Base-by-base conservation (phyloP, 2,888 invertebrate genomes). In the Drosophila borealis region DNA sequence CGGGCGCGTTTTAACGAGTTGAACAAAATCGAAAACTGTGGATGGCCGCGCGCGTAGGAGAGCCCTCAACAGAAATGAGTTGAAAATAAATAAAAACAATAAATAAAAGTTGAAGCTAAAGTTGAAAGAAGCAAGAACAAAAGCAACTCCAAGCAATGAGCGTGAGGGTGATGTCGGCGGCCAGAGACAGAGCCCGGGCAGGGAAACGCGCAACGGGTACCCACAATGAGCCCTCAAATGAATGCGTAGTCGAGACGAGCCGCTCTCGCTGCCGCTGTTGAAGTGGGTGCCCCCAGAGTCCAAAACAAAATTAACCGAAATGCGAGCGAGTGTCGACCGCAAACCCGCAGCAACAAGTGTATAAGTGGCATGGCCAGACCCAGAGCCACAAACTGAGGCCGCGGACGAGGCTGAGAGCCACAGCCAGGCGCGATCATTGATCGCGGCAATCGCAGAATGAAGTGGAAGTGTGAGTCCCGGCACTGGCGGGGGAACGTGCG, bases 271-370 rank as follows among this genome's bases (percentile, higher is more conserved):
- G 39, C 13, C 46, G 62, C 49, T 39, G 60, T 50, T 72, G 69
- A 61, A 77, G 75, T 77, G 69, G 77, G 69, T 77, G 75, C 76
- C 73, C 54, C 77, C 56, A 60, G 72, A 75, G 76, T 39, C 63
- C 50, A 49, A 72, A 50, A 64, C 57, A 49, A 55, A 86, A 86
- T 86, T 81, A 83, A 86, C 87, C 89, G 77, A 86, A 86, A 88
- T 86, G 84, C 74, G 84, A 85, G 70, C 84, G 80, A 70, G 73
- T 57, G 41, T 61, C 69, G 76, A 88, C 91, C 89, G 81, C 90
- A 89, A 88, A 90, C 90, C 91, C 89, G 90, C 90, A 89, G 90
- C 88, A 90, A 91, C 91, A 90, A 90, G 90, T 91, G 91, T 89
- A 90, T 89, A 90, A 91, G 90, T 91, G 91, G 88, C 88, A 51